phyloP scores from a whole-genome alignment of 1,140 invertebrate species.

The Periplaneta americana region DNA sequence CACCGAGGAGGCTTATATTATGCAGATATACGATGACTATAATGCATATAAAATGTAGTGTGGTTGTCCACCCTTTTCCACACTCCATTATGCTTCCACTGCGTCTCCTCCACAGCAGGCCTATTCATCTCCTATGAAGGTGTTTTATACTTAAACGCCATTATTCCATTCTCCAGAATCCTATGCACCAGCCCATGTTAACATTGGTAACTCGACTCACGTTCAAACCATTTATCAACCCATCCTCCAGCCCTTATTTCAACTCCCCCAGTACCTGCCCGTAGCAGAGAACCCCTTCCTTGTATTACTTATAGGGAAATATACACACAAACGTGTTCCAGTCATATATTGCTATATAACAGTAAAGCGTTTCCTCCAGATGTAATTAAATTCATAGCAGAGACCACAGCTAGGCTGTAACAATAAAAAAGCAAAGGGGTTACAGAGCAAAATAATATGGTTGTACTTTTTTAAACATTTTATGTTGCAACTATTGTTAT shows the following conservation, averaged over 20 bases:
- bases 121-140: background rate
- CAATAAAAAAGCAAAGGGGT: background rate
- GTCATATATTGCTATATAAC: too few species aligned
- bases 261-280: background rate
- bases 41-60: background rate
- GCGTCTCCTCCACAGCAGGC: background rate
- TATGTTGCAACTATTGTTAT: background rate
- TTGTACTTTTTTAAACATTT: background rate
- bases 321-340: background rate
- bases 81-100: background rate
- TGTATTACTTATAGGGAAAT: background rate
- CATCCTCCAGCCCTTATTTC: background rate
- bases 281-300: background rate
- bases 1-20: background rate
- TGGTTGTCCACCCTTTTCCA: background rate
- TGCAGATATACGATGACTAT: background rate
- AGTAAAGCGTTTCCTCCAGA: background rate
- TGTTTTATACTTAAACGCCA: background rate
- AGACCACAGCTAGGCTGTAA: background rate
- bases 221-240: background rate
- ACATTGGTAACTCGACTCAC: background rate
- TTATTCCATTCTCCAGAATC: background rate
- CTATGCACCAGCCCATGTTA: background rate
- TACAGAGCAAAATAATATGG: background rate
- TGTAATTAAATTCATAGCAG: background rate